These are phyloP conservation scores for Acanthurus lineatus DNA, from an alignment of 2,797 vertebrate species.

Conservation along the genomic window DNA sequence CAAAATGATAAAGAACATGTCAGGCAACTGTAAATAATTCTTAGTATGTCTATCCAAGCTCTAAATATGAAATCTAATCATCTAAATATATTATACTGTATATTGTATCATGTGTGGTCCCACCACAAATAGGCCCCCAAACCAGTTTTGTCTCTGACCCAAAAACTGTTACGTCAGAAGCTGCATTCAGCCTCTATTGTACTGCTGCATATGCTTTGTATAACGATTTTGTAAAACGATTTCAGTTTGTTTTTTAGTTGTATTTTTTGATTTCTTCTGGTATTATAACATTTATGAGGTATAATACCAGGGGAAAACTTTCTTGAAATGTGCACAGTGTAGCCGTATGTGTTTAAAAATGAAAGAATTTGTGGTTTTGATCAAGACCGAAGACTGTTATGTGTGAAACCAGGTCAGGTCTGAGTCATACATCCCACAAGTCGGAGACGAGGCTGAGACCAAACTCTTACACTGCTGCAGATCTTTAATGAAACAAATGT, in stretches of 20 bases:
- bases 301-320: neutral
- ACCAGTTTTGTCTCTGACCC: conserved; percentile 28
- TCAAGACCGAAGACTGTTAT: neutral
- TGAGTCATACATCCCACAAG: conserved; percentile 4
- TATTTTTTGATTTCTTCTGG: neutral
- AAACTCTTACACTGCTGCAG: neutral
- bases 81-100: conserved; percentile 18
- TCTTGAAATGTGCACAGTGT: neutral
- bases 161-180: conserved; percentile 7
- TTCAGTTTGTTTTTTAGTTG: neutral
- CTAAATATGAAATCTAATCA: conserved; percentile 20
- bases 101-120: conserved; percentile 37
- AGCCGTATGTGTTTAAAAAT: neutral
- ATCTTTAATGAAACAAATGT: neutral
- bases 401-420: neutral
- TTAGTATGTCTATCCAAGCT: neutral
- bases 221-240: conserved; percentile 21
- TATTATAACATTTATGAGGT: neutral
- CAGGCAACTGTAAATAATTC: conserved; percentile 3
- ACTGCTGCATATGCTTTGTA: conserved; percentile 30
- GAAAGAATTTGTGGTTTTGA: neutral
- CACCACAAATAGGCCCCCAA: conserved; percentile 10
- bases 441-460: too few species aligned
- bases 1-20: conserved; percentile 6
- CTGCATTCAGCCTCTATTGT: conserved; percentile 20